These are phyloP conservation scores for Aythya baeri DNA, from an alignment of 2,113 vertebrate genomes.

Conservation along the genomic window DNA sequence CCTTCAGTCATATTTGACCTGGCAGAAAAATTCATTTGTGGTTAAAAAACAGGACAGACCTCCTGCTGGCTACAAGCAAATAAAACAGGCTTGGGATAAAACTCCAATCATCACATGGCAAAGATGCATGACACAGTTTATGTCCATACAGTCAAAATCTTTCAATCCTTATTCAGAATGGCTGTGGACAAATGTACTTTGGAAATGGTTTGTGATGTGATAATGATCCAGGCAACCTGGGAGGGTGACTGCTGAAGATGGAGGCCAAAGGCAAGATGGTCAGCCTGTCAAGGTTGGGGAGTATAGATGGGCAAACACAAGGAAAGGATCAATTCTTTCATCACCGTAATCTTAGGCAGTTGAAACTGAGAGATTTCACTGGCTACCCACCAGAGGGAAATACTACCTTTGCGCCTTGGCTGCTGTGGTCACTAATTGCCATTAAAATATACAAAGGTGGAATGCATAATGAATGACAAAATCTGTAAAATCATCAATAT, in stretches of 20 bases:
- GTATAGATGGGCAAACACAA: background rate
- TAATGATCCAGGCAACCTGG: fast-evolving
- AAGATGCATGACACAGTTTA: background rate
- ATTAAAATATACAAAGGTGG: background rate
- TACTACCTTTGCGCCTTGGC: background rate
- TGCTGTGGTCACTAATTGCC: background rate
- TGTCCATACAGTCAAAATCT: background rate
- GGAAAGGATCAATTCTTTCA: background rate
- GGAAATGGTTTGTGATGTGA: background rate
- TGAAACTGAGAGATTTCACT: background rate
- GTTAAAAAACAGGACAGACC: background rate
- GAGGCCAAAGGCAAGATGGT: background rate
- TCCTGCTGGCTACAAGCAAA: background rate
- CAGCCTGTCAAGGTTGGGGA: background rate
- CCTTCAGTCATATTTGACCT: background rate
- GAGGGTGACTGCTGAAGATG: fast-evolving
- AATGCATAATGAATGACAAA: background rate
- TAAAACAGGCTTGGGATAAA: background rate
- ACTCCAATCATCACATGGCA: background rate
- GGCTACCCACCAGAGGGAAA: background rate
- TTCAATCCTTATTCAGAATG: background rate
- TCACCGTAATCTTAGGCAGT: background rate
- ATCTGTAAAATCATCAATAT: background rate
- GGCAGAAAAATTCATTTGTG: background rate
- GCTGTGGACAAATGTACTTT: background rate